Base-by-base conservation (phyloP, 2,797 vertebrate species). In the Geotria australis region DNA sequence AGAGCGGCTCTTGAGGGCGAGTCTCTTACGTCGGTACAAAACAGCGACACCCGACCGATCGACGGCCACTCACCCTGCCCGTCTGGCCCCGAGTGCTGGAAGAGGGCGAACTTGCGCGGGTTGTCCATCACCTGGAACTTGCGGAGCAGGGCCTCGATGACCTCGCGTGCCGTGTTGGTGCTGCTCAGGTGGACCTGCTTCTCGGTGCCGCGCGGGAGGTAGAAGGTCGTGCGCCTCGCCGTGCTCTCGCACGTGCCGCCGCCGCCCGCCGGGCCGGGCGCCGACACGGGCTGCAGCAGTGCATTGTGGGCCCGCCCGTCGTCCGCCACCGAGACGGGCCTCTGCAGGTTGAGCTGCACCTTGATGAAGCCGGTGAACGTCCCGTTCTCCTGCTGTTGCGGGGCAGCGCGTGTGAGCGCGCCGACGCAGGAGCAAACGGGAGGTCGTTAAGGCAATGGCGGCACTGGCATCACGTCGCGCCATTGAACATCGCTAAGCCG, bases 331-430 rank as follows among this genome's bases (percentile, higher is more conserved):
- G 88, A 84, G 61, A 96, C 74, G 0, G 89, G 89, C 2, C 86
- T 79, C 8, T 76, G 67, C 58, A 96, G 68, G 68, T 86, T 85
- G 63, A 95, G 78, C 60, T 85, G 83, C 61, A 96, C 89, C 65
- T 83, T 93, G 65, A 96, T 93, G 69, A 96, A 96, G 56, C 89
- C 88, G 1, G 83, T 94, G 70, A 83, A 96, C 12, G 80, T 79
- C 48, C 84, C 79, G 1, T 93, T 83, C 69, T 80, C 83, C 63
- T 79, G 83, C 89, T 96, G 69, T 45, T 58, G n/a, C 48, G 47
- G 47, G 10, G 46, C 57, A 57, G 2, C 66, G 49, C 62, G 5
- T 60, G 1, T 15, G 1, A 14, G 48, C 10, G 8, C n/a, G n/a
- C n/a, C n/a, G n/a, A n/a, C n/a, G n/a, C n/a, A n/a, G n/a, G n/a